A percentile compares a stretch with the other conserved stretches of the same genome.
These are phyloP conservation scores for Campopleginae sp. DNA, from an alignment of 2,888 invertebrate species.

Conservation along the genomic window DNA sequence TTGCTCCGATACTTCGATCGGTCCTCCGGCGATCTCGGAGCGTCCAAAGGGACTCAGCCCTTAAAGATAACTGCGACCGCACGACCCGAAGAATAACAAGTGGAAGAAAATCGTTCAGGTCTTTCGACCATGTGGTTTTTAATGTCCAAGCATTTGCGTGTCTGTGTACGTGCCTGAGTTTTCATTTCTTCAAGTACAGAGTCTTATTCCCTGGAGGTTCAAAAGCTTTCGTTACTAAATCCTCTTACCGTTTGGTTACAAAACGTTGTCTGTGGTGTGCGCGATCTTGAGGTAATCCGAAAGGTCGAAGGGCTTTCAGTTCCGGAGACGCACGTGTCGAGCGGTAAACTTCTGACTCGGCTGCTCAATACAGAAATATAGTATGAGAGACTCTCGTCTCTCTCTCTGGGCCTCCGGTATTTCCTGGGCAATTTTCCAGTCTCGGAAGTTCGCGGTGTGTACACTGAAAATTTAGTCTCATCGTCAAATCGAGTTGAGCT, in stretches of 20 bases:
- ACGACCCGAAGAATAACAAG: not conserved
- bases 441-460: conserved; percentile 1
- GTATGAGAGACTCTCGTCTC: not conserved
- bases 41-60: not conserved
- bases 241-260: conserved; percentile 20
- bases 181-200: not conserved
- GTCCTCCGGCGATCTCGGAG: not conserved
- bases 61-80: not conserved
- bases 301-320: conserved; percentile 6
- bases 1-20: too few relatives aligned
- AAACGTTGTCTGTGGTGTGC: not conserved
- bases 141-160: too few relatives aligned
- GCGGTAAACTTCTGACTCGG: conserved; percentile 42
- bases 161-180: not conserved
- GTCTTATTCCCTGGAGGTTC: not conserved
- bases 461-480: not conserved
- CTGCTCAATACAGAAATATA: not conserved
- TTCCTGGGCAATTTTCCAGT: conserved; percentile 12
- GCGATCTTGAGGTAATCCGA: conserved; percentile 10
- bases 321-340: conserved; percentile 43
- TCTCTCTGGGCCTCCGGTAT: not conserved
- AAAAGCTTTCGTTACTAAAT: conserved; percentile 23
- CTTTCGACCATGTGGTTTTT: not conserved
- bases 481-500: conserved; percentile 5
- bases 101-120: not conserved